phyloP scores from a whole-genome alignment of 2,797 vertebrate species.

The Gymnodraco acuticeps region DNA sequence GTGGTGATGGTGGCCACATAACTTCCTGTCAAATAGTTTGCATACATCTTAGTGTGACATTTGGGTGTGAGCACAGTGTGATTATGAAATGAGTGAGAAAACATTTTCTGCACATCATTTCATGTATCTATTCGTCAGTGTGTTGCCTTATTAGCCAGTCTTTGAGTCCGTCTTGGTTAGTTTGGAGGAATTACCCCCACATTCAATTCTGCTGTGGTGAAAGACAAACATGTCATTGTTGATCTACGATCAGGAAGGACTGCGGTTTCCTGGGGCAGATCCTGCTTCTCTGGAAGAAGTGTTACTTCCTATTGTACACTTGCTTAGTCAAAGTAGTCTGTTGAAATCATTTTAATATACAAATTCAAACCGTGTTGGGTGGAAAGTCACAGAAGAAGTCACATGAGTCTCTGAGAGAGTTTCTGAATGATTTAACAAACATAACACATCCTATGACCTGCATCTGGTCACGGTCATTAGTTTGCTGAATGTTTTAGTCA shows the following conservation, averaged over 20 bases:
- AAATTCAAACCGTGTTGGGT: background rate
- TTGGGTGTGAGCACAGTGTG: background rate
- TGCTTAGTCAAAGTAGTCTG: slow-evolving; percentile 29
- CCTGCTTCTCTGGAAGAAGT: slow-evolving; percentile 37
- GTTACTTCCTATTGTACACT: slow-evolving; percentile 22
- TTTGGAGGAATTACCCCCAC: background rate
- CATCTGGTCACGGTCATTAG: background rate
- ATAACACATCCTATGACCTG: background rate
- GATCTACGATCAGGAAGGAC: slow-evolving; percentile 30
- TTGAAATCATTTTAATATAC: slow-evolving; percentile 33
- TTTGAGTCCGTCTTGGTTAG: background rate
- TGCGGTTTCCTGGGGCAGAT: slow-evolving; percentile 27
- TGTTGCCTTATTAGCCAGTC: background rate
- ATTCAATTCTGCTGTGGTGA: background rate
- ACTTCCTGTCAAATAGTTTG: slow-evolving; percentile 1
- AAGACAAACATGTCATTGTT: slow-evolving; percentile 40
- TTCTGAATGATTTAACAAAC: slow-evolving; percentile 17
- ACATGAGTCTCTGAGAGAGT: background rate
- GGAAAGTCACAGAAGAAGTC: slow-evolving; percentile 3
- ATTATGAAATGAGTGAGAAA: slow-evolving; percentile 4
- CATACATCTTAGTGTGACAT: background rate
- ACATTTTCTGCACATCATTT: background rate
- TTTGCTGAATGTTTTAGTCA: background rate
- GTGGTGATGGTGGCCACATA: background rate
- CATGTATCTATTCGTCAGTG: background rate